Conservation (phyloP, 2,797 vertebrate genomes). For the Gobionotothen gibberifrons region DNA sequence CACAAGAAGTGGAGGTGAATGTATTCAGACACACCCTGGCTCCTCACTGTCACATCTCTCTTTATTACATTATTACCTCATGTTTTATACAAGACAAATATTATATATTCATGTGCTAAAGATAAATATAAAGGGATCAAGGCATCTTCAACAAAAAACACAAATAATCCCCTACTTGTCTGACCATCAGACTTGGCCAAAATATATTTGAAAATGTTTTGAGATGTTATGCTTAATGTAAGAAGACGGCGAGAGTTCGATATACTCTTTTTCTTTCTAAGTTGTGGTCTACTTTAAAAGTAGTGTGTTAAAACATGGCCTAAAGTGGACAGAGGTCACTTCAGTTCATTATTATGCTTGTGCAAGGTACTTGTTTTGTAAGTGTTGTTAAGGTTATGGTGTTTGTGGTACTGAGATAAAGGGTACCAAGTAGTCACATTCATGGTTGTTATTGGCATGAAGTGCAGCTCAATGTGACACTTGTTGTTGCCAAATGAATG, state of each 20-base stretch:
- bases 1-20: slow-evolving; percentile 46
- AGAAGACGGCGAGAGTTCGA: slow-evolving; percentile 21
- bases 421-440: slow-evolving; percentile 49
- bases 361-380: slow-evolving; percentile 45
- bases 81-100: slow-evolving; percentile 72
- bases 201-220: slow-evolving; percentile 28
- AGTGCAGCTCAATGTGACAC: slow-evolving; percentile 50
- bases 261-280: slow-evolving; percentile 4
- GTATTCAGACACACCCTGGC: slow-evolving; percentile 54
- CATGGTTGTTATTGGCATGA: slow-evolving; percentile 50
- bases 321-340: slow-evolving; percentile 22
- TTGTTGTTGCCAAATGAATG: slow-evolving; percentile 68
- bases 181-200: slow-evolving; percentile 27
- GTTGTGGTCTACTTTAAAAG: slow-evolving; percentile 19
- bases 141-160: slow-evolving; percentile 28
- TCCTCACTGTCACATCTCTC: slow-evolving; percentile 62
- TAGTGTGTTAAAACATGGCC: slow-evolving; percentile 7
- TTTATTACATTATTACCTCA: slow-evolving; percentile 78
- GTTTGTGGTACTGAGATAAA: slow-evolving; percentile 58
- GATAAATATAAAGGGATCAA: slow-evolving; percentile 76
- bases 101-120: slow-evolving; percentile 65
- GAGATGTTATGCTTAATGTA: slow-evolving; percentile 25
- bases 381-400: slow-evolving; percentile 39
- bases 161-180: slow-evolving; percentile 1
- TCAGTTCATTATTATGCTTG: slow-evolving; percentile 34